Evolutionary conservation across 2,888 invertebrate species (phyloP).

Genomic region (Athetis lepigone): DNA sequence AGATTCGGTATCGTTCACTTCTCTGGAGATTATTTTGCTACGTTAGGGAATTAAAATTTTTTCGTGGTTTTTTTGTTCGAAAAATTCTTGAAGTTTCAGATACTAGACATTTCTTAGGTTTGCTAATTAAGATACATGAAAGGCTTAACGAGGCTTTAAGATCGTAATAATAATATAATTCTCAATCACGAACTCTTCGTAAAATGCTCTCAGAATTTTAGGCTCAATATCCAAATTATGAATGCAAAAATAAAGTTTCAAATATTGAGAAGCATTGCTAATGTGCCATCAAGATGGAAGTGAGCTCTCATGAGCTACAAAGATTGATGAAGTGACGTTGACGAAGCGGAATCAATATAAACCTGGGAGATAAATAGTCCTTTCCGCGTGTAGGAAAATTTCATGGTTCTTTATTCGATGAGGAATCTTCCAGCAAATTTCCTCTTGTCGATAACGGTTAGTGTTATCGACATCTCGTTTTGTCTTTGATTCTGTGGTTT

Average conservation of each 20-base stretch:
- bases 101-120: not conserved
- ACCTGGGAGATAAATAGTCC: constrained; percentile 33
- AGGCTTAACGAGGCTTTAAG: constrained; percentile 14
- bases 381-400: constrained; percentile 32
- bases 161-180: constrained; percentile 18
- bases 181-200: not conserved
- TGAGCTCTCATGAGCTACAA: constrained; percentile 27
- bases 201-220: constrained; percentile 10
- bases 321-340: constrained; percentile 56
- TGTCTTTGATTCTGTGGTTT: not conserved
- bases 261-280: constrained; percentile 27
- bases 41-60: constrained; percentile 13
- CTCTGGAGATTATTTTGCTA: constrained; percentile 34
- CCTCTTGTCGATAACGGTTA: constrained; percentile 18
- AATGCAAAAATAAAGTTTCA: constrained; percentile 28
- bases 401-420: constrained; percentile 20
- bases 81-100: constrained; percentile 1
- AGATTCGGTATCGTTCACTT: constrained; percentile 52
- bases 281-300: constrained; percentile 31
- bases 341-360: constrained; percentile 51
- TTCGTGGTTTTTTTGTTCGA: constrained; percentile 5
- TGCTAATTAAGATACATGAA: not conserved
- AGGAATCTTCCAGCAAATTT: constrained; percentile 26
- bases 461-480: constrained; percentile 3
- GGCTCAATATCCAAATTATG: constrained; percentile 20